phyloP scores from a whole-genome alignment of 2,888 invertebrate species.

The Noctua janthina region DNA sequence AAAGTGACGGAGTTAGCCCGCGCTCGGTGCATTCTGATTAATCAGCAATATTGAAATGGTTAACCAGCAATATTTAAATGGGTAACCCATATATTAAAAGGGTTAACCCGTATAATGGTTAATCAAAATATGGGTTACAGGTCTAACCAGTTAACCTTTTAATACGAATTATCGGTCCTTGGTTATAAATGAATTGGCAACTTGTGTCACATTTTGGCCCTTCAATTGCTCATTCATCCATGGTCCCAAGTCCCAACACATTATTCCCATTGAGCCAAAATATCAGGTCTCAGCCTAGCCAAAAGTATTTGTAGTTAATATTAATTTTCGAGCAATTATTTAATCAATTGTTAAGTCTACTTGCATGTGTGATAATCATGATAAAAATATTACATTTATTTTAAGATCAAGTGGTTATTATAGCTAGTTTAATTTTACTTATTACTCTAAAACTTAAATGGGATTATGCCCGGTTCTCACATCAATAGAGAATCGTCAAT shows the following conservation, averaged over 20 bases:
- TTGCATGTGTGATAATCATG: conserved; percentile 61
- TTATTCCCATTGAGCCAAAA: neutral
- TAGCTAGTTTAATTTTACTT: conserved; percentile 47
- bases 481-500: conserved; percentile 11
- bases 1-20: neutral
- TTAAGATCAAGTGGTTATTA: conserved; percentile 54
- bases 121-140: neutral
- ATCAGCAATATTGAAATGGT: neutral
- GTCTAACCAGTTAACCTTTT: neutral
- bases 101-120: neutral
- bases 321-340: conserved; percentile 63
- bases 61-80: neutral
- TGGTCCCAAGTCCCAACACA: neutral
- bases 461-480: conserved; percentile 28
- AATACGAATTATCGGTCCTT: neutral
- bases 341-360: conserved; percentile 59
- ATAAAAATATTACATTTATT: conserved; percentile 50
- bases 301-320: conserved; percentile 39
- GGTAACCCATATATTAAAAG: neutral
- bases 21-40: neutral
- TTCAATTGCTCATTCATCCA: conserved; percentile 3
- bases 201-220: neutral
- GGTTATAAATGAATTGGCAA: neutral
- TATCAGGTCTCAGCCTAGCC: conserved; percentile 24
- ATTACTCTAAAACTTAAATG: conserved; percentile 28